These are phyloP conservation scores for Tetragnatha versicolor DNA, from an alignment of 1,140 invertebrate species.

Conservation along the genomic window DNA sequence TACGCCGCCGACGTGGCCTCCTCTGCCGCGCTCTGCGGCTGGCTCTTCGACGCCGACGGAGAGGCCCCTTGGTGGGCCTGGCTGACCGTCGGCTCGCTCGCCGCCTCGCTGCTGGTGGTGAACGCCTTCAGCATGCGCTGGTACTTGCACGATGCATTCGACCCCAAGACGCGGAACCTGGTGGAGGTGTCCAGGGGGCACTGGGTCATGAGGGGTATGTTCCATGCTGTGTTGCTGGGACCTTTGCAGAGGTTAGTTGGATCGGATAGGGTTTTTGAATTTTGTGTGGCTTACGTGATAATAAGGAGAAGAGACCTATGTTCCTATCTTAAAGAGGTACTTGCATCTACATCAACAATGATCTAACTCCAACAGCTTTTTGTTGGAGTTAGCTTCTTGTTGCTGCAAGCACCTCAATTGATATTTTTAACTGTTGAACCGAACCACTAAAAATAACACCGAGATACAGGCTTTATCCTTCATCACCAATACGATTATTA, in stretches of 20 bases:
- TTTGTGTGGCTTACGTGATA: no score
- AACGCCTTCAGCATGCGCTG: conserved; percentile 59
- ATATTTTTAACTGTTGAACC: no score
- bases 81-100: conserved; percentile 53
- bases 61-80: conserved; percentile 57
- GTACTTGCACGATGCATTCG: conserved; percentile 54
- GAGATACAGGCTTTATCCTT: no score
- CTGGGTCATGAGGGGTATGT: conserved; percentile 56
- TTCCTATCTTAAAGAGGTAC: no score
- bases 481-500: no score
- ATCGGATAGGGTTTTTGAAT: no score
- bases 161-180: conserved; percentile 23
- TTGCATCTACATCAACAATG: no score
- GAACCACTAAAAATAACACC: no score
- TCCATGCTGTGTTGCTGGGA: conserved; percentile 58
- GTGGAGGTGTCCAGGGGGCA: conserved; percentile 26
- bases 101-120: conserved; percentile 54
- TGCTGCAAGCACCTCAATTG: no score
- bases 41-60: conserved; percentile 50
- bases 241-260: conserved; percentile 58
- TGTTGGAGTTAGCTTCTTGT: no score
- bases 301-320: no score
- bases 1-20: conserved; percentile 55
- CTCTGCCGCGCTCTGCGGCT: conserved; percentile 55
- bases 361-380: no score